A percentile compares a stretch with the other conserved stretches of the same genome.
These are phyloP conservation scores for Echiichthys vipera DNA, from an alignment of 2,797 vertebrate genomes.

Conservation along the genomic window DNA sequence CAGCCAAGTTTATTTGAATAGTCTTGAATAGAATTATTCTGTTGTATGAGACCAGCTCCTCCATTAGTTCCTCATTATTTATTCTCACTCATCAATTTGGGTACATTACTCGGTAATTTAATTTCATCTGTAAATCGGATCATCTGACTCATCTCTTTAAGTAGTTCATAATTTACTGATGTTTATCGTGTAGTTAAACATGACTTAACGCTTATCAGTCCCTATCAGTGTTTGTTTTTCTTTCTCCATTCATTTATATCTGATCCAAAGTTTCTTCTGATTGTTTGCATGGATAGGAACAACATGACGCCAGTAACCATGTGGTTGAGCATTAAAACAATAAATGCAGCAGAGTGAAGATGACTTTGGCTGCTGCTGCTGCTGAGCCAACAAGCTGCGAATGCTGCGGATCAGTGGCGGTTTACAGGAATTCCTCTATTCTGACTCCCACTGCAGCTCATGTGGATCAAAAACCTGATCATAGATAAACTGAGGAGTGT, in stretches of 20 bases:
- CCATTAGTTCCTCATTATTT: constrained; percentile 20
- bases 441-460: constrained; percentile 26
- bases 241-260: constrained; percentile 15
- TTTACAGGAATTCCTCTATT: constrained; percentile 45
- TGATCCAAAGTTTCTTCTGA: constrained; percentile 45
- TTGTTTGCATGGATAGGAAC: constrained; percentile 40
- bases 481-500: constrained; percentile 47
- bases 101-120: constrained; percentile 7
- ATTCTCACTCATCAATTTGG: constrained; percentile 22
- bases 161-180: not conserved
- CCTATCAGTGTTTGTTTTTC: constrained; percentile 24
- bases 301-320: constrained; percentile 31
- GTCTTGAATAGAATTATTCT: constrained; percentile 22
- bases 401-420: constrained; percentile 19
- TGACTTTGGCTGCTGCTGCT: constrained; percentile 52
- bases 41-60: not conserved
- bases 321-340: constrained; percentile 49
- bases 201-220: constrained; percentile 7
- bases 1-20: constrained; percentile 32
- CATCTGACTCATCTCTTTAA: not conserved
- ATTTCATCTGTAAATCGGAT: constrained; percentile 15
- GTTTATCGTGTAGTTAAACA: constrained; percentile 27
- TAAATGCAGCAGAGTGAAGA: constrained; percentile 55
- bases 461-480: constrained; percentile 48
- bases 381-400: constrained; percentile 50